phyloP scores from a whole-genome alignment of 1,140 invertebrate species.

The Bombus turneri region DNA sequence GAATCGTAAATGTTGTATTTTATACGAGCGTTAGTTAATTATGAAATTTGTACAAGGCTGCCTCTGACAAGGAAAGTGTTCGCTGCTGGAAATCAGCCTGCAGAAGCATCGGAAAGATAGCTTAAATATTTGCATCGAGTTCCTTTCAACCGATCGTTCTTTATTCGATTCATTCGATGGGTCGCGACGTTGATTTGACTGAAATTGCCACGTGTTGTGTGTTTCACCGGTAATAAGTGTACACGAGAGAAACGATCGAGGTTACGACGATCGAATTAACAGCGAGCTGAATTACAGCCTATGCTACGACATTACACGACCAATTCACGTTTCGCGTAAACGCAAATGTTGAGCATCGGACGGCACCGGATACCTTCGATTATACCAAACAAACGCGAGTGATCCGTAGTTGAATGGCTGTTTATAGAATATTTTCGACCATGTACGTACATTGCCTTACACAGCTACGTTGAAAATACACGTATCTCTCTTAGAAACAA shows the following conservation, averaged over 20 bases:
- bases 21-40: too few relatives aligned
- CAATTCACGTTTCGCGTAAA: neutral
- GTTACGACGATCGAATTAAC: slow-evolving; percentile 24
- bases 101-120: too few relatives aligned
- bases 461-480: neutral
- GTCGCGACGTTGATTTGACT: slow-evolving; percentile 50
- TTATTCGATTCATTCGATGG: neutral
- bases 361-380: too few relatives aligned
- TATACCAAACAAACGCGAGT: neutral
- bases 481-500: neutral
- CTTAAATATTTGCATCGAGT: slow-evolving; percentile 1
- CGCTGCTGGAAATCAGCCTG: too few relatives aligned
- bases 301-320: neutral
- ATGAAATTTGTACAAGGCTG: too few relatives aligned
- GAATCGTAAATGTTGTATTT: too few relatives aligned
- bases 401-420: too few relatives aligned
- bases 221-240: slow-evolving; percentile 15
- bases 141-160: neutral
- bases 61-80: too few relatives aligned
- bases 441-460: neutral
- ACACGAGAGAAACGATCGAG: neutral
- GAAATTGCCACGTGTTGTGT: slow-evolving; percentile 34
- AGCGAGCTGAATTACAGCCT: neutral
- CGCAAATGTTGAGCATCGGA: neutral
- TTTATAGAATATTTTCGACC: neutral